A percentile compares a stretch with the other conserved stretches of the same genome.
Conservation (phyloP, 2,888 invertebrate genomes). For the Eupithecia subfuscata region DNA sequence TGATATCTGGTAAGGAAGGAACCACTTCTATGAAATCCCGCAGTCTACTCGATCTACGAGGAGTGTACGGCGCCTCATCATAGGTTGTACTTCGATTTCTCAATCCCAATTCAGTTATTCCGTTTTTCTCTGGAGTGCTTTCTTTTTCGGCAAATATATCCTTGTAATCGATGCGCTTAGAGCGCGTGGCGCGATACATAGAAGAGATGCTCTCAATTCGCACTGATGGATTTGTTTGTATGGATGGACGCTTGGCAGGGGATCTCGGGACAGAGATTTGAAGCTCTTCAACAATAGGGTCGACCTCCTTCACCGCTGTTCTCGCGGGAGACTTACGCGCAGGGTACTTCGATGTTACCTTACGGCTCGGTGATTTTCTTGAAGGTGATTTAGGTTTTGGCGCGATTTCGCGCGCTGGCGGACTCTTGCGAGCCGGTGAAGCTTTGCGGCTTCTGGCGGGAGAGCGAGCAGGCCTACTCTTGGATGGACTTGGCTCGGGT, state of each 20-base stretch:
- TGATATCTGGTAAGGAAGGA: slow-evolving; percentile 64
- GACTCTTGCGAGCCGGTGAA: slow-evolving; percentile 66
- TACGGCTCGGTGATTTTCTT: slow-evolving; percentile 79
- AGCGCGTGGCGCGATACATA: slow-evolving; percentile 60
- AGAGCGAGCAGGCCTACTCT: slow-evolving; percentile 73
- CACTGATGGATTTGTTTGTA: slow-evolving; percentile 60
- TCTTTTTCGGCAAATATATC: slow-evolving; percentile 60
- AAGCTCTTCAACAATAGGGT: slow-evolving; percentile 43
- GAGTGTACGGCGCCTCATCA: slow-evolving; percentile 58
- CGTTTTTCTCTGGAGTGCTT: slow-evolving; percentile 63
- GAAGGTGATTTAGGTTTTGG: slow-evolving; percentile 82
- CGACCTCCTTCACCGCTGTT: slow-evolving; percentile 55
- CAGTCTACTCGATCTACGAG: slow-evolving; percentile 69
- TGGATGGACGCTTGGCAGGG: slow-evolving; percentile 65
- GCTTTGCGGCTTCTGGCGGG: slow-evolving; percentile 74
- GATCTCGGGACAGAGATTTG: slow-evolving; percentile 58
- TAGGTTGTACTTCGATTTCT: slow-evolving; percentile 60
- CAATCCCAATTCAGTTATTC: slow-evolving; percentile 62
- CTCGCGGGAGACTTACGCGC: slow-evolving; percentile 77
- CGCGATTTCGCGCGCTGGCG: slow-evolving; percentile 65
- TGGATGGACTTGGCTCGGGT: slow-evolving; percentile 68
- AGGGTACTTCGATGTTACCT: slow-evolving; percentile 70
- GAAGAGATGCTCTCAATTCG: slow-evolving; percentile 58
- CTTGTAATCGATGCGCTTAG: slow-evolving; percentile 69
- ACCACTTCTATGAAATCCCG: slow-evolving; percentile 61